Base-by-base conservation (phyloP, 2,797 vertebrate genomes). In the Myotis pilosus region DNA sequence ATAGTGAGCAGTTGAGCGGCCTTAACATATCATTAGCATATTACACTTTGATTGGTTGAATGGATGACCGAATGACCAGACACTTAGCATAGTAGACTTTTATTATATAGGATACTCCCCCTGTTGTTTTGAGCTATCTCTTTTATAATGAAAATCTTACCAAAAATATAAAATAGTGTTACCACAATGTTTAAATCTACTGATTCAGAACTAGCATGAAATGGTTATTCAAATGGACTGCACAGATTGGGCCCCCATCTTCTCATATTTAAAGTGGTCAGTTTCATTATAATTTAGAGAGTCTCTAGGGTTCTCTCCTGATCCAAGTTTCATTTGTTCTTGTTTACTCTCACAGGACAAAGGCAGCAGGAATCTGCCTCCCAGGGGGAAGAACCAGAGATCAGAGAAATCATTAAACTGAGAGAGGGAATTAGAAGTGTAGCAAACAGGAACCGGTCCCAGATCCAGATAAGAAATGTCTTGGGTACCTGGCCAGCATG, bases 111-210 rank as follows among this genome's bases (percentile, higher is more conserved):
- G 57, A 60, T 60, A 17, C 1, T 30, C 41, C 5, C 30, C 68
- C 57, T 38, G 22, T 38, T 6, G 0, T 69, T 89, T 83, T 22
- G 30, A 41, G 72, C 49, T 68, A 16, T 71, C 38, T 80, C 83
- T 89, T 82, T 74, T 23, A 87, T 55, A 81, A 88, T 84, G 15
- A 85, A 72, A 87, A 38, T 82, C 68, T 64, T 85, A 68, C 25
- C 68, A 81, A 71, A 96, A 69, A 53, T 47, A 66, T 11, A 87
- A 84, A 88, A 92, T 79, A 81, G 36, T n/a, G 23, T 22, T 89
- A 84, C 47, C 25, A 74, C 30, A 74, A 38, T 28, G 17, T 83
- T 95, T 83, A 93, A 66, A 62, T 53, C 86, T 80, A 75, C 66
- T 36, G 6, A 47, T 36, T 28, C 49, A 7, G 72, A 83, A 68